Base-by-base conservation (phyloP, 2,797 vertebrate species). In the Pygocentrus nattereri region DNA sequence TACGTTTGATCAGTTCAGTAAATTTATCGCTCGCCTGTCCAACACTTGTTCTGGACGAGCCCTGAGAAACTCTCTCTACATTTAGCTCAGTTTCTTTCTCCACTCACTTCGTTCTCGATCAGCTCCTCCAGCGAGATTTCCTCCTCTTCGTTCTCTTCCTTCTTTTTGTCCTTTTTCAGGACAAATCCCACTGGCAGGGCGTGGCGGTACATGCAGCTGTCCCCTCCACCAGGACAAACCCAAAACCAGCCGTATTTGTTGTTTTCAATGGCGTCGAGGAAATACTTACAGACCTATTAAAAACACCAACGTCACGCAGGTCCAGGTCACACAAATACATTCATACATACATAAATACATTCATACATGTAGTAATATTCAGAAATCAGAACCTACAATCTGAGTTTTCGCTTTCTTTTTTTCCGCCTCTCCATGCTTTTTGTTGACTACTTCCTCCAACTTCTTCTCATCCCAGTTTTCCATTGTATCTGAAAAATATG, bases 381-480 rank as follows among this genome's bases (percentile, higher is more conserved):
- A 18, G 4, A 16, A 13, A 25, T 3, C 16, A 52, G 23, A 80
- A 81, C 95, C 79, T 82, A 99, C 98, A 83, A 99, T 98, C 90
- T 97, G 96, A 27, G 97, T 99, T 95, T 98, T 98, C 74, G 96
- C 94, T 88, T 98, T 99, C 92, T 96, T 99, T 94, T 97, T 97
- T 92, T 99, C 97, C 0, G 96, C 96, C 88, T 99, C 98, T 88
- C 97, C 97, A 62, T 99, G 98, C 87, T 99, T 99, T 91, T 98
- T 96, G 93, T 97, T 97, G 82, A 99, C 93, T 31, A 99, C 98
- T 89, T 99, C 98, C 88, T 99, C 96, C 89, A 99, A 92, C 86
- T 99, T 99, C 94, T 98, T 98, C 92, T 98, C 97, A 77, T 99
- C 98, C 97, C 98, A 99, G 90, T 96, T 99, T n/a, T 99, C 98